A percentile compares a stretch with the other conserved stretches of the same genome.
Conservation (phyloP, 2,113 vertebrate genomes). For the Pelvicachromis taeniatus region DNA sequence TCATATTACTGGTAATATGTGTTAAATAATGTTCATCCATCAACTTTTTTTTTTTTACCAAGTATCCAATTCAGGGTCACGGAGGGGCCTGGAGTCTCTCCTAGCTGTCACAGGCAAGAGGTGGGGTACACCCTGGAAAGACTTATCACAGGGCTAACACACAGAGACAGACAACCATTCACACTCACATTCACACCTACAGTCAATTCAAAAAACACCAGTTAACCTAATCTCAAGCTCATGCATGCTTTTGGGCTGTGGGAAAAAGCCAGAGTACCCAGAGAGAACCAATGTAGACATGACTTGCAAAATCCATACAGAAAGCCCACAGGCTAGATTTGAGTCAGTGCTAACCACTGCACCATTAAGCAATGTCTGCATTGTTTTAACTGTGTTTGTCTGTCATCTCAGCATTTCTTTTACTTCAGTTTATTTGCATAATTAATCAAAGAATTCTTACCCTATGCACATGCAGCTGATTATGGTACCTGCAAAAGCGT, state of each 20-base stretch:
- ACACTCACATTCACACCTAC: neutral
- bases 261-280: neutral
- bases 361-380: neutral
- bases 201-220: neutral
- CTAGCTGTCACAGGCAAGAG: neutral
- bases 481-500: conserved; percentile 81
- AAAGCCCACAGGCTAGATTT: neutral
- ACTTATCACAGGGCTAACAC: neutral
- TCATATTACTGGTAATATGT: neutral
- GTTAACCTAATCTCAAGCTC: neutral
- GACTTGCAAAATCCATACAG: neutral
- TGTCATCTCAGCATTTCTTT: neutral
- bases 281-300: neutral
- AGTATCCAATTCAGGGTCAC: neutral
- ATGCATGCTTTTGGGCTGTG: neutral
- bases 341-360: neutral
- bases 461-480: conserved; percentile 81
- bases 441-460: conserved; percentile 68
- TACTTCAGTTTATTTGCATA: neutral
- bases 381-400: neutral
- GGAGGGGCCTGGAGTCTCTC: neutral
- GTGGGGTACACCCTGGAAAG: neutral
- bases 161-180: neutral
- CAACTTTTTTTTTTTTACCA: too few species aligned
- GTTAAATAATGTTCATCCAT: neutral